Evolutionary conservation across 1,140 invertebrate genomes (phyloP).

Genomic region (Ericerus pela): DNA sequence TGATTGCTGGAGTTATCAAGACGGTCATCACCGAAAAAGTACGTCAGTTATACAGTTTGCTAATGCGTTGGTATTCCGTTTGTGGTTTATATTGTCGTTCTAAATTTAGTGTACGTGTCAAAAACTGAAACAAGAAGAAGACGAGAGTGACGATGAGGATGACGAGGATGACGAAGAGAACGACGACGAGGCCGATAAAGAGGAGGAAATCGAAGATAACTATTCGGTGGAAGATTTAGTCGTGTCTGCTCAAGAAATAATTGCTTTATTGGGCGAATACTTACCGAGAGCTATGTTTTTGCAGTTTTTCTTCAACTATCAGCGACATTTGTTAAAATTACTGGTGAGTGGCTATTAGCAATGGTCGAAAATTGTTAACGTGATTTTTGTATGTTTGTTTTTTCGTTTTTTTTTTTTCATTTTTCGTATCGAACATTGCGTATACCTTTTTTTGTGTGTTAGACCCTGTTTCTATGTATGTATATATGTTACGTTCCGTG

Average conservation of each 20-base stretch:
- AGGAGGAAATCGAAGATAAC: conserved; percentile 1
- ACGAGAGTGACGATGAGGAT: not conserved
- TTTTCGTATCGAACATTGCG: too few relatives aligned
- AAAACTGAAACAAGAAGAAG: not conserved
- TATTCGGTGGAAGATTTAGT: not conserved
- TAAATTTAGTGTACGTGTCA: not conserved
- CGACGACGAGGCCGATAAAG: not conserved
- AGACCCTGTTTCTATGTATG: too few relatives aligned
- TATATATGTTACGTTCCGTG: too few relatives aligned
- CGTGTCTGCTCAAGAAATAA: not conserved
- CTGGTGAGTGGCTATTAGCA: not conserved
- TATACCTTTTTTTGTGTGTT: too few relatives aligned
- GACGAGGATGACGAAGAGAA: not conserved
- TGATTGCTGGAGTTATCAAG: not conserved
- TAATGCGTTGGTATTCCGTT: too few relatives aligned
- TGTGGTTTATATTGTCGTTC: too few relatives aligned
- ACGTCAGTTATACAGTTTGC: not conserved
- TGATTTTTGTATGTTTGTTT: too few relatives aligned
- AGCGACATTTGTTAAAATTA: not conserved
- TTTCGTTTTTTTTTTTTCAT: too few relatives aligned
- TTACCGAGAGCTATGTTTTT: not conserved
- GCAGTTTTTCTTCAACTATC: not conserved
- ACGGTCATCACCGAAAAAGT: not conserved
- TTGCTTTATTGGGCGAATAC: not conserved
- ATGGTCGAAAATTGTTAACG: too few relatives aligned